Conservation (phyloP, 2,113 vertebrate species). For the Rhagologus leucostigma region DNA sequence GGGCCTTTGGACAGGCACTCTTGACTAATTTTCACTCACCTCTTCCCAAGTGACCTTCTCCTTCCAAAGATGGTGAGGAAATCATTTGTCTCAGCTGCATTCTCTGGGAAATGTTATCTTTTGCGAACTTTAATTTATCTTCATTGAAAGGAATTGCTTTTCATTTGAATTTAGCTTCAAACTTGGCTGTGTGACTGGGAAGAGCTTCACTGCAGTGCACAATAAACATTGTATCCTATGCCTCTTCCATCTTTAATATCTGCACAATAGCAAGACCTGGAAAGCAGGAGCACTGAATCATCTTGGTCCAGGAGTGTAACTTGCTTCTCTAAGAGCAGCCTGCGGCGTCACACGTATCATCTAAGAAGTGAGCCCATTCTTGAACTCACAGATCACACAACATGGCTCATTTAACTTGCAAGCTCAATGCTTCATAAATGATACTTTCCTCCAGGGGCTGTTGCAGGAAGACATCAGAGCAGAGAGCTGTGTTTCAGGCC, state of each 20-base stretch:
- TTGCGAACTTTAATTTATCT: background rate
- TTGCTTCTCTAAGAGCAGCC: background rate
- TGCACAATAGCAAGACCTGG: background rate
- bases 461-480: background rate
- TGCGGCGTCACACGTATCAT: accelerated
- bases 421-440: background rate
- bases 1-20: background rate
- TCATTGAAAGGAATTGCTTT: background rate
- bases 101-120: background rate
- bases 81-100: background rate
- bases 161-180: background rate
- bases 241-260: background rate
- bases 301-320: background rate
- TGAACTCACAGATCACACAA: background rate
- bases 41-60: background rate
- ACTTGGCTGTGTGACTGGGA: background rate
- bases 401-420: background rate
- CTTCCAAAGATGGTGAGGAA: background rate
- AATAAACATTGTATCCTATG: background rate
- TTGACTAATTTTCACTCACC: background rate
- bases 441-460: background rate
- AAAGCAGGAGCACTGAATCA: background rate
- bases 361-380: background rate
- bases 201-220: background rate
- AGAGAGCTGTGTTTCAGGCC: background rate